A percentile compares a stretch with the other conserved stretches of the same genome.
phyloP scores from a whole-genome alignment of 2,888 invertebrate genomes.

The Spodoptera littoralis region DNA sequence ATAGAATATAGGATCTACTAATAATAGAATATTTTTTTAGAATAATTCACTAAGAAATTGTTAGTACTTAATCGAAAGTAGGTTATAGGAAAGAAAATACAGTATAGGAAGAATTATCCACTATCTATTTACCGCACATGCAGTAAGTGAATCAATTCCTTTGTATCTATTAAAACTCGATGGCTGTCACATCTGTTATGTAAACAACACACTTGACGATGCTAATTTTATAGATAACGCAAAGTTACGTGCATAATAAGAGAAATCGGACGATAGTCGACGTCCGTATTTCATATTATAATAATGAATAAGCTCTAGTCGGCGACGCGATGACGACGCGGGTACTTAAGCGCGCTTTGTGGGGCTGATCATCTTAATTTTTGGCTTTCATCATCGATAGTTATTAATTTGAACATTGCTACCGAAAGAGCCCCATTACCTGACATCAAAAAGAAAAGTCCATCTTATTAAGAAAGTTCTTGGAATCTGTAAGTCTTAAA shows the following conservation, averaged over 20 bases:
- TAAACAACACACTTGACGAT: conserved; percentile 67
- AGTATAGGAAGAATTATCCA: not conserved
- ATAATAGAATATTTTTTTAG: too few relatives aligned
- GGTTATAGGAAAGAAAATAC: not conserved
- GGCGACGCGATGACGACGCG: conserved; percentile 46
- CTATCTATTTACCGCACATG: conserved; percentile 9
- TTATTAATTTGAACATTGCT: conserved; percentile 1
- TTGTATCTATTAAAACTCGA: conserved; percentile 37
- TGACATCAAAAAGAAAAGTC: too few relatives aligned
- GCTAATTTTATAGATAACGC: conserved; percentile 78
- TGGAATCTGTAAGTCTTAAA: too few relatives aligned
- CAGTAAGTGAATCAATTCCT: conserved; percentile 34
- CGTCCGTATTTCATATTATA: conserved; percentile 68
- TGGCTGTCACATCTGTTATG: conserved; percentile 55
- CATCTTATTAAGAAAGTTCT: too few relatives aligned
- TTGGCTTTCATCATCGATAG: conserved; percentile 69
- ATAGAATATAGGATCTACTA: too few relatives aligned
- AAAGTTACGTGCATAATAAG: conserved; percentile 79
- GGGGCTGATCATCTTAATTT: conserved; percentile 79
- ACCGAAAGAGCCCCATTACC: not conserved
- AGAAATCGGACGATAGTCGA: conserved; percentile 58
- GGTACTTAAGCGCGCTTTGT: conserved; percentile 68
- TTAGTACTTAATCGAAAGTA: too few relatives aligned
- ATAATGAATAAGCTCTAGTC: conserved; percentile 66
- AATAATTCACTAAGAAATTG: too few relatives aligned